Base-by-base conservation (phyloP, 2,797 vertebrate genomes). In the Sebastiscus albofasciatus region DNA sequence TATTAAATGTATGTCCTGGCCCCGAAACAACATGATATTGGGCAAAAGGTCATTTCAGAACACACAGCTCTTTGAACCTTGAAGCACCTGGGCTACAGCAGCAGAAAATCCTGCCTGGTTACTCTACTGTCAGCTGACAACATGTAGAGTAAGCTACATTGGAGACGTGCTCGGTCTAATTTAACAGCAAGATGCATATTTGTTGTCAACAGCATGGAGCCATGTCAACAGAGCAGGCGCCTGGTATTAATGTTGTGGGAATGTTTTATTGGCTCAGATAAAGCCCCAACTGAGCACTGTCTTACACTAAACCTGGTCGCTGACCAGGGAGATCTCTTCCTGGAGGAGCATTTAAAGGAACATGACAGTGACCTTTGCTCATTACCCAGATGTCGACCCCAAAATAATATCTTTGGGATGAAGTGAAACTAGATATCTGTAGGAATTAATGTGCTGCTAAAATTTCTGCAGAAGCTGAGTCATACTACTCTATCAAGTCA, bases 371-470 rank as follows among this genome's bases (percentile, higher is more conserved):
- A 81, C 61, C 72, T 70, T 24, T 36, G 27, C 2, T 67, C 60
- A 67, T 72, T 73, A 55, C 54, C 36, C 76, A 75, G 31, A 79
- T 72, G 42, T 55, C 8, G 16, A 87, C 73, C 74, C 39, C 18
- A 61, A 74, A 69, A 55, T 24, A 56, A 80, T 54, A 54, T 39
- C 29, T 71, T 27, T 6, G 33, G 27, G 60, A 84, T 74, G 73
- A 81, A 54, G 67, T 83, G 77, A 76, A 75, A 75, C 22, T 31
- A 31, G 67, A 84, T 69, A 79, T 82, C 49, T 69, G 20, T 8
- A 14, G 20, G 22, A 80, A 79, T 79, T 2, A 62, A 76, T 67
- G 59, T 76, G 72, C 69, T 77, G 66, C 13, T 83, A 69, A 88
- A 80, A 64, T 31, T 18, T 59, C 8, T 33, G 33, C 62, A 55